phyloP scores from a whole-genome alignment of 1,140 invertebrate species.

The Archegozetes longisetosus region DNA sequence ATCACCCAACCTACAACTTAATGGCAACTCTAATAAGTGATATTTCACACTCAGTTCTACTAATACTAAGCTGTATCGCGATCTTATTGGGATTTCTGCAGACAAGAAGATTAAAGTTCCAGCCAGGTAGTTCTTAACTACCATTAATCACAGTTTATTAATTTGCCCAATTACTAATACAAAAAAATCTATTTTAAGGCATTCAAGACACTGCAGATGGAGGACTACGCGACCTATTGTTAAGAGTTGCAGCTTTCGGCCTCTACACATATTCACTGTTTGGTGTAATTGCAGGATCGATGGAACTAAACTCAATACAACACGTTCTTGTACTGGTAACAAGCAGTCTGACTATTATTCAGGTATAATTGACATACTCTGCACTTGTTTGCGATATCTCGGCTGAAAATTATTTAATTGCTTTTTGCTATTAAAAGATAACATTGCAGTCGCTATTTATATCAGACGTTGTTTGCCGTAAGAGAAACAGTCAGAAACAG shows the following conservation, averaged over 20 bases:
- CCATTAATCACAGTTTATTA: not conserved
- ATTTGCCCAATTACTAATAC: not conserved
- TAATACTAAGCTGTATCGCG: slow-evolving; percentile 68
- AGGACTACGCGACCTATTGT: slow-evolving; percentile 62
- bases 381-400: not conserved
- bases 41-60: slow-evolving; percentile 68
- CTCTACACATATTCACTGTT: slow-evolving; percentile 81
- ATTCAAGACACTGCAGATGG: slow-evolving; percentile 20
- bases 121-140: slow-evolving; percentile 12
- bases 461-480: slow-evolving; percentile 72
- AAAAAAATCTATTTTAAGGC: not conserved
- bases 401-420: not conserved
- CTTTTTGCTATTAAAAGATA: slow-evolving; percentile 41
- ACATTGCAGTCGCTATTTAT: slow-evolving; percentile 86
- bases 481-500: slow-evolving; percentile 52
- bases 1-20: slow-evolving; percentile 27
- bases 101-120: slow-evolving; percentile 41
- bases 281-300: slow-evolving; percentile 72
- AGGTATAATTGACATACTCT: slow-evolving; percentile 35
- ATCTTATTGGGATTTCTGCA: slow-evolving; percentile 75
- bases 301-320: slow-evolving; percentile 50
- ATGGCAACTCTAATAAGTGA: slow-evolving; percentile 76
- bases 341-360: slow-evolving; percentile 61
- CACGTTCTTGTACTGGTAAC: slow-evolving; percentile 78
- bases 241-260: slow-evolving; percentile 77